Percentiles rank a stretch among this genome's conserved stretches.
phyloP scores from a whole-genome alignment of 2,113 vertebrate species.

The Sclerurus mexicanus region DNA sequence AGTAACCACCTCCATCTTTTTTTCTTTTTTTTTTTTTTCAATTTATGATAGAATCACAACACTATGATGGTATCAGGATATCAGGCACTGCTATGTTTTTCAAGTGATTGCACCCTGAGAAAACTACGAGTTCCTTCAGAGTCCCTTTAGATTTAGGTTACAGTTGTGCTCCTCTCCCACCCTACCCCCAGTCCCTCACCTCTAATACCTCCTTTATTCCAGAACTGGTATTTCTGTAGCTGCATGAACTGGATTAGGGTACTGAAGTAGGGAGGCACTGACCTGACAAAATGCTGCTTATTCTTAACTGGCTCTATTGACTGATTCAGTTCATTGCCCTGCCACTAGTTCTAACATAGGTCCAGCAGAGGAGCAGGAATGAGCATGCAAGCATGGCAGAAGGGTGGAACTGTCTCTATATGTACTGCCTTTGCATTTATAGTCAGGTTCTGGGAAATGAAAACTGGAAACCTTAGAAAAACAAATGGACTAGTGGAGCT shows the following conservation, averaged over 20 bases:
- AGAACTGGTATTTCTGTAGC: not conserved
- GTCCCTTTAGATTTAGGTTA: not conserved
- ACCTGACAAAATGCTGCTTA: not conserved
- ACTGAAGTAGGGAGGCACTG: not conserved
- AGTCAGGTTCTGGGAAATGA: not conserved
- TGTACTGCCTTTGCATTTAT: not conserved
- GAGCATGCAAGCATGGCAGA: not conserved
- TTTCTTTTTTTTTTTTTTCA: not conserved
- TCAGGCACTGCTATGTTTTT: not conserved
- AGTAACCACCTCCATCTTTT: not conserved
- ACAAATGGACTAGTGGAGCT: not conserved
- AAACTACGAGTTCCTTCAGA: not conserved
- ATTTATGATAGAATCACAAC: not conserved
- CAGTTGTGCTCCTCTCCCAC: not conserved
- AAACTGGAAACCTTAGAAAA: not conserved
- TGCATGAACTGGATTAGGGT: not conserved
- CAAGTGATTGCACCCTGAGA: not conserved
- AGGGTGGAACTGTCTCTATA: not conserved
- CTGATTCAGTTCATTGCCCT: not conserved
- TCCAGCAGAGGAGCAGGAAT: rapidly evolving
- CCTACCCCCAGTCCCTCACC: not conserved
- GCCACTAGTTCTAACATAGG: not conserved
- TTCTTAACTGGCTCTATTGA: not conserved
- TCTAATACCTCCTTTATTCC: not conserved
- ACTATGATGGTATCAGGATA: not conserved